Conservation (phyloP, 2,888 invertebrate species). For the Esperia sulphurella region DNA sequence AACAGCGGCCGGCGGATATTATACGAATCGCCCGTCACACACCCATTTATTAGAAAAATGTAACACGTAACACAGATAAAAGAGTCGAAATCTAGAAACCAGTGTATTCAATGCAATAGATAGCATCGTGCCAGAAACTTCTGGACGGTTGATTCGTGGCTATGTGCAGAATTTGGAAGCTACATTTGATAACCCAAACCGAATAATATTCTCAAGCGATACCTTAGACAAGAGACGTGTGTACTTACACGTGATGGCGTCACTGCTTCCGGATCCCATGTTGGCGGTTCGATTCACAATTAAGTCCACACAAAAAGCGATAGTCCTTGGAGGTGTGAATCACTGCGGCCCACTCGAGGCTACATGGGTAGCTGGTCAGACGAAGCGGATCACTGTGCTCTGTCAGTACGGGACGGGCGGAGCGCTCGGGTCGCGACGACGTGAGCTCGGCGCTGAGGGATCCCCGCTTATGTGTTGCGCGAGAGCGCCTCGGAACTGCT, state of each 20-base stretch:
- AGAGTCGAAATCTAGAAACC: too few relatives aligned
- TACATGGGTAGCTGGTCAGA: slow-evolving; percentile 18
- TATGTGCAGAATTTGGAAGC: not conserved
- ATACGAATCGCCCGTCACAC: not conserved
- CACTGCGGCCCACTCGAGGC: slow-evolving; percentile 24
- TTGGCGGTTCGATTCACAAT: slow-evolving; percentile 20
- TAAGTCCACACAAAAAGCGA: slow-evolving; percentile 27
- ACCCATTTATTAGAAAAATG: not conserved
- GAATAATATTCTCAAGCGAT: not conserved
- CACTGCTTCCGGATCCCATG: slow-evolving; percentile 52
- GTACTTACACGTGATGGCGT: slow-evolving; percentile 16
- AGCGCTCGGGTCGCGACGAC: slow-evolving; percentile 23
- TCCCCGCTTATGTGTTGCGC: slow-evolving; percentile 36
- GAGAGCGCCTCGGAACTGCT: slow-evolving; percentile 33
- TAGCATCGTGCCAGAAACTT: too few relatives aligned
- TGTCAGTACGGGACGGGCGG: slow-evolving; percentile 7
- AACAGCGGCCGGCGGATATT: not conserved
- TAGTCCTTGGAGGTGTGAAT: slow-evolving; percentile 26
- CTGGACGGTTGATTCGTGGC: too few relatives aligned
- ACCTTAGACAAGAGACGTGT: not conserved
- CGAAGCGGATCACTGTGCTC: too few relatives aligned
- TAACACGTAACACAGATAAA: too few relatives aligned
- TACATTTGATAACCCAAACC: not conserved
- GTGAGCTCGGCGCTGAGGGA: slow-evolving; percentile 50
- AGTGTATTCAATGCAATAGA: too few relatives aligned